Evolutionary conservation across 1,140 invertebrate genomes (phyloP).

Genomic region (Monomorium pharaonis): DNA sequence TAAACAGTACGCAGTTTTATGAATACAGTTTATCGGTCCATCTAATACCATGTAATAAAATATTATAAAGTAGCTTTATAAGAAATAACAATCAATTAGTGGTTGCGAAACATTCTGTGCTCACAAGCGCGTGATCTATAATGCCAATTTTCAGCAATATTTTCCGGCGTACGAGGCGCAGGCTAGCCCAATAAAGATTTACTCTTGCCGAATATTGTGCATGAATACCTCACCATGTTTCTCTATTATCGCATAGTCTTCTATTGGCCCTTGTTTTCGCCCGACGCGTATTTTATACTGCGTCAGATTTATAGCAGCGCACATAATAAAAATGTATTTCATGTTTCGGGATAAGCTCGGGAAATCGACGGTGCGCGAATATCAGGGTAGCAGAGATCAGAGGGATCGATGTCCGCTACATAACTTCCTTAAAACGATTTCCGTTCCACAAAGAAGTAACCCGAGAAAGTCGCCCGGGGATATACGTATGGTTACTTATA

Average conservation of each 20-base stretch:
- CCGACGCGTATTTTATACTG: slow-evolving; percentile 35
- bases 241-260: slow-evolving; percentile 24
- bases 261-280: slow-evolving; percentile 16
- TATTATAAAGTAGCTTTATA: not conserved
- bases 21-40: no score
- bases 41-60: no score
- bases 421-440: slow-evolving; percentile 34
- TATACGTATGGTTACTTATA: slow-evolving; percentile 6
- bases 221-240: slow-evolving; percentile 28
- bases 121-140: not conserved
- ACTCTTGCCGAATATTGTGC: slow-evolving; percentile 43
- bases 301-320: slow-evolving; percentile 30
- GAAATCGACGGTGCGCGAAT: slow-evolving; percentile 10
- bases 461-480: not conserved
- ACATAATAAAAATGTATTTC: slow-evolving; percentile 45
- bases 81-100: not conserved
- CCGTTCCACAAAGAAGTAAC: slow-evolving; percentile 4
- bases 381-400: not conserved
- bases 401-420: slow-evolving; percentile 14
- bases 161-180: not conserved
- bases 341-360: slow-evolving; percentile 42
- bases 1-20: no score
- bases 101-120: no score
- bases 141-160: not conserved
- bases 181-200: slow-evolving; percentile 39